These are phyloP conservation scores for Oligia latruncula DNA, from an alignment of 2,888 invertebrate genomes.

Conservation along the genomic window DNA sequence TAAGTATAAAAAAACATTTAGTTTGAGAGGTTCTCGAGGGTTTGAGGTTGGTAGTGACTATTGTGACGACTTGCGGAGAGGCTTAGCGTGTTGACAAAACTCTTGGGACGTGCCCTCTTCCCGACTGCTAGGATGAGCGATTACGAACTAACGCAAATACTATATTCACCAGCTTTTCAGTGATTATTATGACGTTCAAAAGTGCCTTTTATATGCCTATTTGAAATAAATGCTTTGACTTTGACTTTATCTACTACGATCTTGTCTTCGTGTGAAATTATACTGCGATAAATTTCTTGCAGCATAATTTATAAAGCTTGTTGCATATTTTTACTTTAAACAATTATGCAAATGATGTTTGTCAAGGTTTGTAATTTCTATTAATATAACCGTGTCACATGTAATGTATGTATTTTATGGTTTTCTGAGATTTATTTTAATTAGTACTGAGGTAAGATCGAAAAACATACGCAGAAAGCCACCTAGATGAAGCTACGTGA, in stretches of 20 bases:
- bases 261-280: background rate
- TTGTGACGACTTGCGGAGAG: slow-evolving; percentile 66
- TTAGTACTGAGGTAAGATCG: background rate
- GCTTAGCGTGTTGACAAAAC: slow-evolving; percentile 78
- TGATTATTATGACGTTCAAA: slow-evolving; percentile 37
- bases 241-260: slow-evolving; percentile 8
- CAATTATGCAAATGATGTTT: background rate
- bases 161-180: slow-evolving; percentile 47
- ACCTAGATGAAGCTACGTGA: background rate
- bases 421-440: background rate
- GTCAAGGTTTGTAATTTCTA: background rate
- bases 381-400: background rate
- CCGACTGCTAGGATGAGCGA: slow-evolving; percentile 69
- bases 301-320: background rate
- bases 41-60: slow-evolving; percentile 62
- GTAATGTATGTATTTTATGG: background rate
- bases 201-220: no score
- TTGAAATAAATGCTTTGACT: no score
- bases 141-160: slow-evolving; percentile 64
- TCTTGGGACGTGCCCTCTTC: slow-evolving; percentile 77
- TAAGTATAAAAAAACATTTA: slow-evolving; percentile 53
- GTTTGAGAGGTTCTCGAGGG: slow-evolving; percentile 49
- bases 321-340: background rate
- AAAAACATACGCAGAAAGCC: background rate
- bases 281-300: background rate